Evolutionary conservation across 2,888 invertebrate genomes (phyloP), one percentile per base, ranked within the genome.

Genomic region (Pediacus dermestoides): DNA sequence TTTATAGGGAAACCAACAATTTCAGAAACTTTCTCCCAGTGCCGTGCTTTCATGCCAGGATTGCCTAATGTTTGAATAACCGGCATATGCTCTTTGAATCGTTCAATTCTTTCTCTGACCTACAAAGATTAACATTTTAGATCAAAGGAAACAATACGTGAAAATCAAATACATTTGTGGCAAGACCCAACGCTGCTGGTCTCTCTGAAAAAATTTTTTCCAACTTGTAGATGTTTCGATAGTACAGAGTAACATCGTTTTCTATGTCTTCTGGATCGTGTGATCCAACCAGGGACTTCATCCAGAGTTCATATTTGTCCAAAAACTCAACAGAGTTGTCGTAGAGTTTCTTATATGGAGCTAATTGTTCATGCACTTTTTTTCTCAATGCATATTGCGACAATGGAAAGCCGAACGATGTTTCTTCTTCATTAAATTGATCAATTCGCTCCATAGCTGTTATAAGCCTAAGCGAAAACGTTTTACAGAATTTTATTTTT

Each of bases 1-100:
- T 83, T 78, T 25, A 96, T 86, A 0, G 92, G 90, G 67, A 92
- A 93, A 0, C 95, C 95, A 51, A 95, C 88, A 43, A 94, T 88
- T 60, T 95, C 94, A 0, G 94, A 93, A 3, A 96, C 84, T 70
- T 85, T 85, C 60, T 92, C 91, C 95, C 95, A 95, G 67, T 95
- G 95, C 0, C 92, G 79, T 1, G 74, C 77, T 61, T 90, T 89
- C 82, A 96, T 82, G 34, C 93, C 94, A 0, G 94, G 94, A 73
- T 96, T 96, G 28, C 95, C 95, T 11, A 96, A 71, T 0, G 93
- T 94, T 63, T 85, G 82, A 22, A 96, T 85, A n/a, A 95, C 83
- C 0, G 95, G 91, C 80, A 94, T 74, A 56, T 88, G 77, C n/a
- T 80, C 78, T 50, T 86, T 86, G 68, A 96, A 95, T 2, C 82